A percentile compares a stretch with the other conserved stretches of the same genome.
Evolutionary conservation across 2,888 invertebrate genomes (phyloP).

Genomic region (Hetaerina titia): DNA sequence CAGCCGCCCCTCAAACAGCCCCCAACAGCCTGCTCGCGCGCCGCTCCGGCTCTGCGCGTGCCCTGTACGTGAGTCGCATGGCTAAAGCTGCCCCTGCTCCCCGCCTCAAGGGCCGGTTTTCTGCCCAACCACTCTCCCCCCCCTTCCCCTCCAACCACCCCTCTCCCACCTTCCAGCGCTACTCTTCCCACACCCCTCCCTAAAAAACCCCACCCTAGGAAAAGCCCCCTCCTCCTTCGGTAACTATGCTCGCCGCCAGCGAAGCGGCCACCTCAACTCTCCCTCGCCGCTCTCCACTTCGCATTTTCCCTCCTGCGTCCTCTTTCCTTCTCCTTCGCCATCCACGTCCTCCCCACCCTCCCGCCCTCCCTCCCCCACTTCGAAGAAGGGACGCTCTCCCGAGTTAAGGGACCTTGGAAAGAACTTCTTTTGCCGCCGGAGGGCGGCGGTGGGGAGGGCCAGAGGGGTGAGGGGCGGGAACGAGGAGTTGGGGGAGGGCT

Average conservation of each 20-base stretch:
- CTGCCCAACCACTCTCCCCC: neutral
- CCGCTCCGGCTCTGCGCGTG: conserved; percentile 69
- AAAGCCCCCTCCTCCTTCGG: neutral
- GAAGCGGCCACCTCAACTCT: neutral
- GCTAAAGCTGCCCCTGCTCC: conserved; percentile 59
- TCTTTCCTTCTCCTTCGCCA: neutral
- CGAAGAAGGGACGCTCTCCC: neutral
- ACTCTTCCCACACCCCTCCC: neutral
- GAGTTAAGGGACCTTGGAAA: conserved; percentile 53
- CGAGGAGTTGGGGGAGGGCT: neutral
- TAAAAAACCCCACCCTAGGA: neutral
- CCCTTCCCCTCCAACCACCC: neutral
- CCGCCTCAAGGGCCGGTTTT: conserved; percentile 60
- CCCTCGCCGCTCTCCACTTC: neutral
- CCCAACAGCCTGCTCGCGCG: conserved; percentile 41
- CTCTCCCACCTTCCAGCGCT: neutral
- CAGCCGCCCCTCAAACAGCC: conserved; percentile 2
- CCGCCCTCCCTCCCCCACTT: neutral
- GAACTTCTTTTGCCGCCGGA: conserved; percentile 4
- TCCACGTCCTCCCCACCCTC: neutral
- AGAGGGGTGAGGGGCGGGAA: neutral
- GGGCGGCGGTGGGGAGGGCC: neutral
- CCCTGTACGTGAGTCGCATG: conserved; percentile 71
- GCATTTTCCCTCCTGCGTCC: neutral
- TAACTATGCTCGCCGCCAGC: neutral